A percentile compares a stretch with the other conserved stretches of the same genome.
These are phyloP conservation scores for Spinus olivaceus DNA, from an alignment of 2,797 vertebrate species.

Conservation along the genomic window DNA sequence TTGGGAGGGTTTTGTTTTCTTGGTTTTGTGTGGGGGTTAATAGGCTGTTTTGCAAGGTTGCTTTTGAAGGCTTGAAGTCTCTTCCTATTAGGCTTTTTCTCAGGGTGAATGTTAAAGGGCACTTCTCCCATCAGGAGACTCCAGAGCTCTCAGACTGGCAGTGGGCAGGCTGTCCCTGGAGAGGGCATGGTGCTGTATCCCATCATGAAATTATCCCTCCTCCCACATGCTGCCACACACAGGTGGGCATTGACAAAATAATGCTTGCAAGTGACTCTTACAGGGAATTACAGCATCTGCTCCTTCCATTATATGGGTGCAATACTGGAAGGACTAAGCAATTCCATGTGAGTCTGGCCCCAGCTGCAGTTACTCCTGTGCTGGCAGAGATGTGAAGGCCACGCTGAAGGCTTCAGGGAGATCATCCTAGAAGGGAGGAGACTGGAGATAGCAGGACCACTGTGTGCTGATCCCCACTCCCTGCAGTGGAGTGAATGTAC, in stretches of 20 bases:
- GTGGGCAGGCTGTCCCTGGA: not conserved
- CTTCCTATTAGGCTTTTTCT: not conserved
- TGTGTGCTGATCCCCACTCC: not conserved
- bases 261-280: not conserved
- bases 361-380: not conserved
- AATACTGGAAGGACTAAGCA: not conserved
- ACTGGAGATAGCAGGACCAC: not conserved
- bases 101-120: not conserved
- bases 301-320: not conserved
- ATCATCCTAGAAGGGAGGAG: not conserved
- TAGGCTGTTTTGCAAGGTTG: not conserved
- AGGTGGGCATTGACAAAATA: not conserved
- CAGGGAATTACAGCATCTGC: not conserved
- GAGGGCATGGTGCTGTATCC: not conserved
- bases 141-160: not conserved
- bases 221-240: not conserved
- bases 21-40: accelerated
- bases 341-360: not conserved
- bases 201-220: not conserved
- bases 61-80: not conserved
- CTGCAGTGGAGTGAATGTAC: not conserved
- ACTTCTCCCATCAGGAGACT: not conserved
- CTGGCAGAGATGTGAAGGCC: not conserved
- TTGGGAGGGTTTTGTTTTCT: not conserved
- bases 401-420: not conserved